Conservation (phyloP, 37 sponge, comb jelly and placozoan genomes). For the Hexactinellida sp. region DNA sequence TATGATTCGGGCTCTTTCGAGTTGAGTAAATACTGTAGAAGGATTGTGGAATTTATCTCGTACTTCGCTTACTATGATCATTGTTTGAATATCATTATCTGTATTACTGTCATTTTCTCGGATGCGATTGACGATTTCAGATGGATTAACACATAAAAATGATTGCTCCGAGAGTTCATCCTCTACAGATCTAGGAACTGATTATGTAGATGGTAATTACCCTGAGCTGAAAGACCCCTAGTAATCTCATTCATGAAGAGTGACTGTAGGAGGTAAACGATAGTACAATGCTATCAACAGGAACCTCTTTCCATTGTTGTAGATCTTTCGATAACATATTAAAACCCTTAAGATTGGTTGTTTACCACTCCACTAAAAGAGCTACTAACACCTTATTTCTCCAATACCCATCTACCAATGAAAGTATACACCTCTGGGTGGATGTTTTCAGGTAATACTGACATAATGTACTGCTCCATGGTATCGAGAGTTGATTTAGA, state of each 20-base stretch:
- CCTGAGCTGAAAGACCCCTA: background rate
- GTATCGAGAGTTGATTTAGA: background rate
- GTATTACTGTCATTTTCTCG: background rate
- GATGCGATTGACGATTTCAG: background rate
- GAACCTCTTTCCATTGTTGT: constrained; percentile 10
- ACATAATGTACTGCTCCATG: background rate
- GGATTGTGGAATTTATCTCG: background rate
- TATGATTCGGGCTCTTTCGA: too few species aligned
- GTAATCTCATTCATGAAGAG: too few species aligned
- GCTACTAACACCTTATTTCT: background rate
- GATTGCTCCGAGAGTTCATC: background rate
- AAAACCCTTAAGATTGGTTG: too few species aligned
- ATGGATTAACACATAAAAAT: background rate
- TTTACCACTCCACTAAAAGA: background rate
- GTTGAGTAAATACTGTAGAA: background rate
- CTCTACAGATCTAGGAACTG: background rate
- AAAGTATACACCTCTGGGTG: too few species aligned
- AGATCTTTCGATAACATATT: background rate
- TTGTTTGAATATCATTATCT: background rate
- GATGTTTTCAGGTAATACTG: too few species aligned
- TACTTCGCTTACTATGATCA: background rate
- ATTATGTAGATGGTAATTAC: constrained; percentile 8
- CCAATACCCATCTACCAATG: too few species aligned
- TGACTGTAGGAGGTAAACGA: background rate
- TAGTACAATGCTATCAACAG: background rate